Conservation (phyloP, 2,113 vertebrate genomes). For the Chloroceryle aenea region DNA sequence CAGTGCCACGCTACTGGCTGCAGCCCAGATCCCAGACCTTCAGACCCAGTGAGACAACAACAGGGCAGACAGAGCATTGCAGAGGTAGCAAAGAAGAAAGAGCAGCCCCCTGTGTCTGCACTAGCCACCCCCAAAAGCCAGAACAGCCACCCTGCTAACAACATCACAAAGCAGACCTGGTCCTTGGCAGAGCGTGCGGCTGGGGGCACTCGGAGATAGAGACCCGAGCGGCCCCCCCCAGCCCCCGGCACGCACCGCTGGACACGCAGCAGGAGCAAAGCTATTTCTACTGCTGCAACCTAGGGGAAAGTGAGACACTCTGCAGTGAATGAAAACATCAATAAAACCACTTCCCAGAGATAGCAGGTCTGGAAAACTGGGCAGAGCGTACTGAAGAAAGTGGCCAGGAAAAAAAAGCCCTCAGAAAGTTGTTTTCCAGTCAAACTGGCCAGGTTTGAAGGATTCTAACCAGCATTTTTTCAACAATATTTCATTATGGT, state of each 20-base stretch:
- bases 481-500: not conserved
- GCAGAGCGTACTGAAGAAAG: not conserved
- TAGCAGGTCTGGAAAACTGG: not conserved
- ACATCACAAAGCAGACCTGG: not conserved
- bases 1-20: not conserved
- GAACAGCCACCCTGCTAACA: not conserved
- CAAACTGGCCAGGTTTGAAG: not conserved
- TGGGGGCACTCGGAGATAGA: not conserved
- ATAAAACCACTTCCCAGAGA: not conserved
- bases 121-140: fast-evolving
- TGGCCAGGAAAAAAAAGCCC: not conserved
- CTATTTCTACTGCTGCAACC: not conserved
- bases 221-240: not conserved
- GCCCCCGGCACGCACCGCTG: not conserved
- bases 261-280: not conserved
- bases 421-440: not conserved
- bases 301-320: not conserved
- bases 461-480: not conserved
- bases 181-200: fast-evolving
- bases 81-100: not conserved
- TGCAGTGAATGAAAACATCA: not conserved
- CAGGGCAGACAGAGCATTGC: not conserved
- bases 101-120: not conserved
- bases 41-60: not conserved
- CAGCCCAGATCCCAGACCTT: not conserved